Base-by-base conservation (phyloP, 1,140 invertebrate species). In the Nephila pilipes region DNA sequence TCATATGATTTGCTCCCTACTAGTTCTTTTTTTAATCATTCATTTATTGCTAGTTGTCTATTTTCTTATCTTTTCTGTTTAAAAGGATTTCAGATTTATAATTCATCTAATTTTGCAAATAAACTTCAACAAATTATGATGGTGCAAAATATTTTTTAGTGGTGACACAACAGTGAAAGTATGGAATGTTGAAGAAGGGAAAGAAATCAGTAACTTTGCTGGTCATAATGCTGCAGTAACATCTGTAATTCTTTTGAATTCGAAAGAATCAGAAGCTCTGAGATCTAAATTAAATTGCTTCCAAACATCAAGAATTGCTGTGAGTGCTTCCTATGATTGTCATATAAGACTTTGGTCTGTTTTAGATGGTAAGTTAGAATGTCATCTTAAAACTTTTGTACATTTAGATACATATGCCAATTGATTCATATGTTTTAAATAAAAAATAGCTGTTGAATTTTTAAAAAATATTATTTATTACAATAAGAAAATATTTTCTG, bases 91-190 rank as follows among this genome's bases (percentile, higher is more conserved):
- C 46, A 46, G 46, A 46, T 46, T 10, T 46, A 46, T n/a, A n/a
- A n/a, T n/a, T 10, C 46, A 10, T 46, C 8, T 46, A 10, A 46
- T 46, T 81, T 54, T n/a, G 69, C 25, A 75, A 32, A 79, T 79
- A 12, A 29, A 29, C 12, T 75, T 10, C 25, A 12, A 58, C 16
- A 20, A 60, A 20, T 20, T 60, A 60, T 20, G 1, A 1, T 79
- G 22, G 14, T 79, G 25, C 14, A 1, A 16, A 16, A 36, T 46
- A 14, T 81, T n/a, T 83, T 93, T 63, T 65, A 93, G 92, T 83
- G 92, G 69, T 8, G 92, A 93, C 57, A 93, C 92, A 46, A 93
- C 92, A 63, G 85, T 93, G 10, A 93, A 89, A 63, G 69, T 93
- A 20, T 93, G 92, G 92, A 69, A 83, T 83, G 85, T 89, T 81